Evolutionary conservation across 2,888 invertebrate species (phyloP), one percentile per base, ranked within the genome.

Genomic region (Folsomia candida): DNA sequence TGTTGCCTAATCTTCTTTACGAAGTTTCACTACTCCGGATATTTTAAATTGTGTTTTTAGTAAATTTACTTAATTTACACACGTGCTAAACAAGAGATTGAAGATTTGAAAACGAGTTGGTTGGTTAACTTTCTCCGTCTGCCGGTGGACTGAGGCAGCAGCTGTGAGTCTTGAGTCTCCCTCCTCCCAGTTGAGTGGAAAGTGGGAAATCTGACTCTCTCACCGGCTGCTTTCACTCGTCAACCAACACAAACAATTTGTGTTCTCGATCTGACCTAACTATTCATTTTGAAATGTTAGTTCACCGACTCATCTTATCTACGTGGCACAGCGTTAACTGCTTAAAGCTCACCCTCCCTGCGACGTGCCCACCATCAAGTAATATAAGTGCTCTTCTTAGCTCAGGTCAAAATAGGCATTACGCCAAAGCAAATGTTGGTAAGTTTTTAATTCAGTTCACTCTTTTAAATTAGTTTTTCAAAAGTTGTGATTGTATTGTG

Each of bases 241-340:
- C 4, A 37, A 37, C 37, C 37, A 37, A 37, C 4, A 37, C 14
- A 37, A 37, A 37, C 14, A 37, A 37, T 14, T 37, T 37, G n/a
- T n/a, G n/a, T n/a, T n/a, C n/a, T n/a, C n/a, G n/a, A n/a, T n/a
- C n/a, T n/a, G n/a, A n/a, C n/a, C n/a, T n/a, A n/a, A n/a, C n/a
- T n/a, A n/a, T n/a, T n/a, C n/a, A n/a, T 37, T 82, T 80, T 86
- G 65, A 83, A 83, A 78, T 73, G 76, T 51, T 47, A 69, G 2
- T 47, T 27, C 27, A 60, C n/a, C 62, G 37, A 14, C 3, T 37
- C 4, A 37, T 37, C 4, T 14, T 14, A 9, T 14, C 37, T 4
- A 37, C 6, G 4, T 37, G 4, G 37, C 37, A 37, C 14, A 9
- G 14, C 14, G 4, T 37, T 9, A 37, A 37, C 6, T 37, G 29